Evolutionary conservation across 2,888 invertebrate genomes (phyloP), one percentile per base, ranked within the genome.

Genomic region (Apantesis nais): DNA sequence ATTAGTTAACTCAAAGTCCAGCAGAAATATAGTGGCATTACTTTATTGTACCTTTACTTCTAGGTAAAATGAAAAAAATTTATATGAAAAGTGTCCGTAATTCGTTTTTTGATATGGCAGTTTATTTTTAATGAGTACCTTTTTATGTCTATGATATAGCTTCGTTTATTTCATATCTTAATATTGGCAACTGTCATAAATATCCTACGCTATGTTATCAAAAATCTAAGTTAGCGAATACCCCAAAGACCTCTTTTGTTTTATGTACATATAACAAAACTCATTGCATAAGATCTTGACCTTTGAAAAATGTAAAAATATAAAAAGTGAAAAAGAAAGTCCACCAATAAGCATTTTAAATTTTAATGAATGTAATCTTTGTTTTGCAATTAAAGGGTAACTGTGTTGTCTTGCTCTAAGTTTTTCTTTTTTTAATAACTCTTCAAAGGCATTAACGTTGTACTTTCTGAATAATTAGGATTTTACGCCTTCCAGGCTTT

Each of bases 381-480:
- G 29, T 29, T 58, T 14, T 25, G 29, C 4, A 52, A 25, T 25
- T 14, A 55, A 25, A 25, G 4, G 14, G 12, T 25, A 14, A 55
- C 12, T 25, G 14, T 55, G 12, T 25, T 25, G 16, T 16, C 14
- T 16, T 12, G 9, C 8, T 22, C 2, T 52, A 52, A n/a, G 60
- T 34, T 61, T 61, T 34, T 9, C 16, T 61, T 60, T 31, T 3
- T 16, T 60, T 52, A 12, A 55, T 25, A 25, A 25, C 60, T 29
- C 19, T 61, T 34, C 4, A 60, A 60, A 60, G 16, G 19, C 29
- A 34, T 37, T 37, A 62, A 34, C 9, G 0, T 39, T 39, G 25
- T 55, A 37, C 37, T 39, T 55, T 68, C 68, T 67, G 74, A 79
- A 73, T 72, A 76, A 74, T 74, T 67, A 71, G 70, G 29, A 61